phyloP scores from a whole-genome alignment of 1,140 invertebrate genomes.

The Bombus picipes region DNA sequence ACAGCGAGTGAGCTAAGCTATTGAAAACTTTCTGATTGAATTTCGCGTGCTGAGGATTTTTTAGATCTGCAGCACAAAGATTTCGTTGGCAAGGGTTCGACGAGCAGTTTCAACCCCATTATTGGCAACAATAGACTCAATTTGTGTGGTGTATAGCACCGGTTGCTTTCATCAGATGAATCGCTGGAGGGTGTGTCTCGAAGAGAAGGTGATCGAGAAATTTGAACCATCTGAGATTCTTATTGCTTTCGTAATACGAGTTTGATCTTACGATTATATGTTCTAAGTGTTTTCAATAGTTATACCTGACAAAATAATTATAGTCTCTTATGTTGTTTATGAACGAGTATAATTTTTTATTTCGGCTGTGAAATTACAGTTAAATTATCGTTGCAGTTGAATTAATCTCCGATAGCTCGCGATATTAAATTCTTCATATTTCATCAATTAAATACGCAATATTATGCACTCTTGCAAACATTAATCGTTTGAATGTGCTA shows the following conservation, averaged over 20 bases:
- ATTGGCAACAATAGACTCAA: constrained; percentile 6
- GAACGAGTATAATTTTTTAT: not conserved
- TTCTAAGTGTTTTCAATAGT: no score
- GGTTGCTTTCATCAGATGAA: not conserved
- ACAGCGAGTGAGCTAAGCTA: no score
- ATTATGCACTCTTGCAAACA: not conserved
- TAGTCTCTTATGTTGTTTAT: not conserved
- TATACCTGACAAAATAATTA: no score
- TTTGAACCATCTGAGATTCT: not conserved
- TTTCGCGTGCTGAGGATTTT: no score
- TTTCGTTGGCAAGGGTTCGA: not conserved
- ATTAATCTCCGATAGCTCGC: not conserved
- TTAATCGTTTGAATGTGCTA: not conserved
- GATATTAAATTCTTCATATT: not conserved
- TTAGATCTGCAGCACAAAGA: no score
- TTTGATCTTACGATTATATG: no score
- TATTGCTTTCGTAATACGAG: not conserved
- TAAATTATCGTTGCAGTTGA: not conserved
- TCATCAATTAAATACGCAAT: no score
- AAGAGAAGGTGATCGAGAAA: not conserved
- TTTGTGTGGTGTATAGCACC: not conserved
- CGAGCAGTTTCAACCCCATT: not conserved
- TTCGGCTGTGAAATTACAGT: not conserved
- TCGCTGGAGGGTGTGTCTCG: not conserved
- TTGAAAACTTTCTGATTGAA: no score